phyloP scores from a whole-genome alignment of 2,797 vertebrate genomes.

The Dallia pectoralis region DNA sequence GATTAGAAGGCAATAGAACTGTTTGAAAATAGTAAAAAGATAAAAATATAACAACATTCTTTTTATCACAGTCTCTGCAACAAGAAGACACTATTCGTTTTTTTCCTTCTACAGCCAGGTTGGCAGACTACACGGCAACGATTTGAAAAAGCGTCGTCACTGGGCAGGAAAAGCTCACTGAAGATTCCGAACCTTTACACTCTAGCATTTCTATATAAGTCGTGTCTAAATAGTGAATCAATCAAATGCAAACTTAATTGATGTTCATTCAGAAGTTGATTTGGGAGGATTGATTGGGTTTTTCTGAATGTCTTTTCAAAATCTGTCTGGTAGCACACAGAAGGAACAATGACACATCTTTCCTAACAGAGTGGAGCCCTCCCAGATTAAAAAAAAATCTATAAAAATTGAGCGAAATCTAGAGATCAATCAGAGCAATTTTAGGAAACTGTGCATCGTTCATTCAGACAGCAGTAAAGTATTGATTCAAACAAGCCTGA shows the following conservation, averaged over 20 bases:
- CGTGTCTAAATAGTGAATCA: slow-evolving; percentile 20
- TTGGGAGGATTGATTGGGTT: slow-evolving; percentile 32
- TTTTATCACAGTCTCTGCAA: not conserved
- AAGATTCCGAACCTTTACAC: slow-evolving; percentile 6
- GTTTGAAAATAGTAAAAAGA: not conserved
- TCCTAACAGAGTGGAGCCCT: slow-evolving; percentile 34
- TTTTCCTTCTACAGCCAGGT: not conserved
- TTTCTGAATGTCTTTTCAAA: slow-evolving; percentile 21
- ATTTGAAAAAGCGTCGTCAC: not conserved
- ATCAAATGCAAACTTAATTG: slow-evolving; percentile 43
- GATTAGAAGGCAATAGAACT: slow-evolving; percentile 2
- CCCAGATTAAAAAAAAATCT: slow-evolving; percentile 49
- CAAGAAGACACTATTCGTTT: not conserved
- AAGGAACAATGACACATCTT: slow-evolving; percentile 33
- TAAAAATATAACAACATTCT: not conserved
- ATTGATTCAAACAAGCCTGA: slow-evolving; percentile 64
- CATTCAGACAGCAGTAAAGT: slow-evolving; percentile 52
- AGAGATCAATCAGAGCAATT: slow-evolving; percentile 65
- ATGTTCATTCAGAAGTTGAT: slow-evolving; percentile 38
- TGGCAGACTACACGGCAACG: not conserved
- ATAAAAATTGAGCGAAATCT: slow-evolving; percentile 61
- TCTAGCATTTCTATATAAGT: slow-evolving; percentile 2
- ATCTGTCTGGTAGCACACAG: slow-evolving; percentile 8
- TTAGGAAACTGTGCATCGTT: slow-evolving; percentile 60
- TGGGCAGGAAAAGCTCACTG: not conserved